These are phyloP conservation scores for Latrodectus hesperus DNA, from an alignment of 2,888 invertebrate genomes.

Conservation along the genomic window DNA sequence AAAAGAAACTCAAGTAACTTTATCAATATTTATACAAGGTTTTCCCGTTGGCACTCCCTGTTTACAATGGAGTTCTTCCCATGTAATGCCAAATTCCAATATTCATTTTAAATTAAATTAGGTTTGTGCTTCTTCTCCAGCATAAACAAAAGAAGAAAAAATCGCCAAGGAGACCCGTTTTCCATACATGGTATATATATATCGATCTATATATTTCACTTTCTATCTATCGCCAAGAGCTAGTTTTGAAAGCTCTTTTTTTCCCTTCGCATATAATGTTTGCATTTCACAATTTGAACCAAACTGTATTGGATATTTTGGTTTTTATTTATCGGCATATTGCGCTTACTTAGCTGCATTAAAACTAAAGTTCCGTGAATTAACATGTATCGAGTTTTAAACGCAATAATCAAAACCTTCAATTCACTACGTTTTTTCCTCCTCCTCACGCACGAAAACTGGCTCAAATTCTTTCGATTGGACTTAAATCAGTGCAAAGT, in stretches of 20 bases:
- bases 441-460: no score
- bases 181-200: slow-evolving; percentile 32
- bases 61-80: slow-evolving; percentile 53
- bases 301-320: slow-evolving; percentile 39
- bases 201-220: slow-evolving; percentile 53
- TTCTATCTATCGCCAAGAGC: slow-evolving; percentile 35
- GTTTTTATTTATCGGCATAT: slow-evolving; percentile 25
- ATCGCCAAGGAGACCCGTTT: slow-evolving; percentile 11
- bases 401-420: no score
- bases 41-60: slow-evolving; percentile 58
- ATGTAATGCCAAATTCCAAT: slow-evolving; percentile 65
- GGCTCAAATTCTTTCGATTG: no score
- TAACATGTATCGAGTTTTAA: slow-evolving; percentile 5
- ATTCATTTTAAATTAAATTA: slow-evolving; percentile 68
- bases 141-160: slow-evolving; percentile 49
- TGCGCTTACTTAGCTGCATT: slow-evolving; percentile 32
- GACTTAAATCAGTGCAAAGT: no score
- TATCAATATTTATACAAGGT: slow-evolving; percentile 67
- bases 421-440: no score
- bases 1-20: slow-evolving; percentile 48
- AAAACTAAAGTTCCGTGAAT: slow-evolving; percentile 25
- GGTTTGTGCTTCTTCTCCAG: slow-evolving; percentile 46
- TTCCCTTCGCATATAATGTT: slow-evolving; percentile 31
- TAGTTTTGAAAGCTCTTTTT: not conserved
- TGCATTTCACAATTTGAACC: slow-evolving; percentile 54